Conservation (phyloP, 2,797 vertebrate genomes). For the Lateolabrax maculatus region DNA sequence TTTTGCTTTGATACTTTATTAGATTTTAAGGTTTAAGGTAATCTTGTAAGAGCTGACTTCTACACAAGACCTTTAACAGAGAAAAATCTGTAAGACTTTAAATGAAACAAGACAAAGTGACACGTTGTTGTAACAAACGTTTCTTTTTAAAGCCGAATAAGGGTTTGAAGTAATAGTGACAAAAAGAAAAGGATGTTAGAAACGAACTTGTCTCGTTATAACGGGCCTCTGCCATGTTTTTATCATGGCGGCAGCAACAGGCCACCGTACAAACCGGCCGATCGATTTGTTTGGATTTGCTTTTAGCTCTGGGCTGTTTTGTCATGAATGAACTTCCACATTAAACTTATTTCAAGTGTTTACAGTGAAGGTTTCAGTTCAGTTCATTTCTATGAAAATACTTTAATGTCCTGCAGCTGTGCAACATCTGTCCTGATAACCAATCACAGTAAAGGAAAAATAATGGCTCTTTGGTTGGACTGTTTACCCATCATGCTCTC, state of each 20-base stretch:
- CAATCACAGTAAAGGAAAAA: background rate
- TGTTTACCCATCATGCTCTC: conserved; percentile 27
- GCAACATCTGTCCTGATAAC: background rate
- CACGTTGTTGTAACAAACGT: too few relatives aligned
- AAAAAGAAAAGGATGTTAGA: background rate
- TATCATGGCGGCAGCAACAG: background rate
- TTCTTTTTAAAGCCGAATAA: too few relatives aligned
- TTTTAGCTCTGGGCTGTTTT: background rate
- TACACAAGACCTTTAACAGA: too few relatives aligned
- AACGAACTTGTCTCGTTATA: too few relatives aligned
- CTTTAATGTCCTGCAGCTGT: background rate
- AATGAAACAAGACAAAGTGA: too few relatives aligned
- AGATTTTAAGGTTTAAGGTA: too few relatives aligned
- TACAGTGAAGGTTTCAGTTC: background rate
- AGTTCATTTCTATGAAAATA: background rate
- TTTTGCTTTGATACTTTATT: too few relatives aligned
- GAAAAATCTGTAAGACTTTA: too few relatives aligned
- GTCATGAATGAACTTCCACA: background rate
- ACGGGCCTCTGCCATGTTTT: too few relatives aligned
- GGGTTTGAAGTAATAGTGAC: too few relatives aligned
- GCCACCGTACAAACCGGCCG: background rate
- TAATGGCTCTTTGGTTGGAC: background rate
- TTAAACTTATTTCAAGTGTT: background rate
- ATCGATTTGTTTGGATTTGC: too few relatives aligned
- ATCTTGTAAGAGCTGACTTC: too few relatives aligned